A percentile compares a stretch with the other conserved stretches of the same genome.
Evolutionary conservation across 2,888 invertebrate species (phyloP).

Genomic region (Lobophora halterata): DNA sequence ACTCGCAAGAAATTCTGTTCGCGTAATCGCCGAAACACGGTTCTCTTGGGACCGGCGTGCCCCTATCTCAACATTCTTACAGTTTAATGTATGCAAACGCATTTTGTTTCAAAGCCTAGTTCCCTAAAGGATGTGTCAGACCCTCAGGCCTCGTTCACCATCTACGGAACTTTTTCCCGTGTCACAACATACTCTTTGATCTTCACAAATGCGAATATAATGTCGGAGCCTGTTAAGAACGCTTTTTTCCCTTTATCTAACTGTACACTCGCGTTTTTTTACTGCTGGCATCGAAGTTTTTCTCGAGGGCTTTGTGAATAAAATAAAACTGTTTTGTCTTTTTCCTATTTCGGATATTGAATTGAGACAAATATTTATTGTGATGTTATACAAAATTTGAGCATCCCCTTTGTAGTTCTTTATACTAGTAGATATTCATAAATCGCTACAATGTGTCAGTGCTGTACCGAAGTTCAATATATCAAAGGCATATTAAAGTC

Average conservation of each 20-base stretch:
- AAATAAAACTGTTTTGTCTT: conserved; percentile 61
- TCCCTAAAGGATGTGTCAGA: conserved; percentile 70
- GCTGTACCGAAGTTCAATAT: conserved; percentile 55
- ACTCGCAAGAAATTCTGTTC: conserved; percentile 72
- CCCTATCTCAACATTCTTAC: conserved; percentile 78
- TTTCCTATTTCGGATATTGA: conserved; percentile 58
- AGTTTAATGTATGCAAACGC: conserved; percentile 81
- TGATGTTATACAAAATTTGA: conserved; percentile 34
- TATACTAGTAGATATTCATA: conserved; percentile 52
- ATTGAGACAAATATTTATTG: conserved; percentile 56
- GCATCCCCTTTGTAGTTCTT: conserved; percentile 14
- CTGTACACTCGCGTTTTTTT: conserved; percentile 52
- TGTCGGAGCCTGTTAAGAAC: conserved; percentile 71
- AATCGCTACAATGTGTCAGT: conserved; percentile 52
- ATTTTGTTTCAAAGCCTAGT: conserved; percentile 80
- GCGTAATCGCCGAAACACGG: conserved; percentile 79
- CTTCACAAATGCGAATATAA: conserved; percentile 78
- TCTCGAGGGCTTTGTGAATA: conserved; percentile 54
- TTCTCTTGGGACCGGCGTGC: conserved; percentile 63
- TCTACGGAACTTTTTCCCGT: conserved; percentile 65
- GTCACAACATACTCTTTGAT: conserved; percentile 78
- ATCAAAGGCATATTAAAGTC: conserved; percentile 68
- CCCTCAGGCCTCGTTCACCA: conserved; percentile 64
- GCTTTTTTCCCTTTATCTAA: conserved; percentile 61
- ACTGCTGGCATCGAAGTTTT: conserved; percentile 49